Percentiles rank a stretch among this genome's conserved stretches.
phyloP scores from a whole-genome alignment of 2,113 vertebrate species.

The Laticauda laticaudata region DNA sequence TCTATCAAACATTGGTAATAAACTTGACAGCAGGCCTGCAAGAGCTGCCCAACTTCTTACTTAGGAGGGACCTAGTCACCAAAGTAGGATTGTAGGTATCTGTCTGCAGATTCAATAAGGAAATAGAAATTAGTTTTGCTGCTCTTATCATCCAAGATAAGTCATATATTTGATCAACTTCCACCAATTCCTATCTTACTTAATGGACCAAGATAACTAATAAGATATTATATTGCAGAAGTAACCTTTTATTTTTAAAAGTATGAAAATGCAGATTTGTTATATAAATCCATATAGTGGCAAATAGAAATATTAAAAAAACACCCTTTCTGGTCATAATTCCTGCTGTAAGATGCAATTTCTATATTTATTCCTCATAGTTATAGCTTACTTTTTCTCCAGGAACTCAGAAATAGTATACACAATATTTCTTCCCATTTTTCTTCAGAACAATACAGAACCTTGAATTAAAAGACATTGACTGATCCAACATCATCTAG shows the following conservation, averaged over 20 bases:
- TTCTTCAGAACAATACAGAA: background rate
- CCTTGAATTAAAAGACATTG: background rate
- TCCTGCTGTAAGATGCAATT: background rate
- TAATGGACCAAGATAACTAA: background rate
- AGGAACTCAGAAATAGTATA: background rate
- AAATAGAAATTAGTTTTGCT: background rate
- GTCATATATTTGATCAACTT: background rate
- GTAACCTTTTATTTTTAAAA: background rate
- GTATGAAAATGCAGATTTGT: background rate
- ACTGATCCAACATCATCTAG: background rate
- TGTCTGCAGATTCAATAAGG: too few species aligned
- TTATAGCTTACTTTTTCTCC: background rate
- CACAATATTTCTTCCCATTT: background rate
- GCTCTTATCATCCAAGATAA: background rate
- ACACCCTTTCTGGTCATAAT: background rate
- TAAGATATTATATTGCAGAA: background rate
- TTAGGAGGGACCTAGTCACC: too few species aligned
- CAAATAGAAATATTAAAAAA: background rate
- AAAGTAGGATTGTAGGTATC: too few species aligned
- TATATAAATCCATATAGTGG: background rate
- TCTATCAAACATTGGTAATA: background rate
- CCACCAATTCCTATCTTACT: background rate
- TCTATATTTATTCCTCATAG: background rate
- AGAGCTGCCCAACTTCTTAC: too few species aligned
- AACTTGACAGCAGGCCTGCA: too few species aligned